Conservation (phyloP, 2,888 invertebrate species). For the Polydrusus pterygomalis region DNA sequence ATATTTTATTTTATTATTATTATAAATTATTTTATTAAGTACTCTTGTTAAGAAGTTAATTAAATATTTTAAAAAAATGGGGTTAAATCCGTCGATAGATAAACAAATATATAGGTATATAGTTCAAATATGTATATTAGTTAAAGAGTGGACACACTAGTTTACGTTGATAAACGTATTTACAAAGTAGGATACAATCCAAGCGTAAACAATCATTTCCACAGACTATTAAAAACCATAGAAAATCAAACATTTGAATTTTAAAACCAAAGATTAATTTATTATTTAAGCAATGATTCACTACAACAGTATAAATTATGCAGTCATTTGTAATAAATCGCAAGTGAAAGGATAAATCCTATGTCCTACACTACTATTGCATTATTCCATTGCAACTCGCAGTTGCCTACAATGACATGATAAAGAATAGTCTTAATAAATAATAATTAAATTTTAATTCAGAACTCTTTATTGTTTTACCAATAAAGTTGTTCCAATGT, state of each 20-base stretch:
- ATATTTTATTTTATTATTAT: no score
- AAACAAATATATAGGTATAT: no score
- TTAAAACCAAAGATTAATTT: neutral
- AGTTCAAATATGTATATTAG: no score
- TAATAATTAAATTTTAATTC: slow-evolving; percentile 2
- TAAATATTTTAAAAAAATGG: no score
- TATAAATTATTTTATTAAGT: no score
- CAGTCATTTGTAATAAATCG: slow-evolving; percentile 17
- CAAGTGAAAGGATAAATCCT: slow-evolving; percentile 32
- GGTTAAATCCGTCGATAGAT: no score
- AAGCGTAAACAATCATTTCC: no score
- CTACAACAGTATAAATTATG: slow-evolving; percentile 5
- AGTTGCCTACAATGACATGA: slow-evolving; percentile 24
- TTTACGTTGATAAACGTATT: no score
- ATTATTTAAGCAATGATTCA: slow-evolving; percentile 24
- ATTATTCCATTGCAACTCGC: slow-evolving; percentile 23
- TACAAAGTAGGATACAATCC: no score
- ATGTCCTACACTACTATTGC: slow-evolving; percentile 36
- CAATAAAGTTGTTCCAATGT: neutral
- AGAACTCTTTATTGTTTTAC: slow-evolving; percentile 18
- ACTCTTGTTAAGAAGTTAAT: no score
- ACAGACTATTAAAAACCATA: no score
- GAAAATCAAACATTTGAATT: neutral
- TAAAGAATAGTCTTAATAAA: slow-evolving; percentile 5
- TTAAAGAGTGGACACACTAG: no score